Evolutionary conservation across 2,888 invertebrate genomes (phyloP).

Genomic region (Macaria liturata): DNA sequence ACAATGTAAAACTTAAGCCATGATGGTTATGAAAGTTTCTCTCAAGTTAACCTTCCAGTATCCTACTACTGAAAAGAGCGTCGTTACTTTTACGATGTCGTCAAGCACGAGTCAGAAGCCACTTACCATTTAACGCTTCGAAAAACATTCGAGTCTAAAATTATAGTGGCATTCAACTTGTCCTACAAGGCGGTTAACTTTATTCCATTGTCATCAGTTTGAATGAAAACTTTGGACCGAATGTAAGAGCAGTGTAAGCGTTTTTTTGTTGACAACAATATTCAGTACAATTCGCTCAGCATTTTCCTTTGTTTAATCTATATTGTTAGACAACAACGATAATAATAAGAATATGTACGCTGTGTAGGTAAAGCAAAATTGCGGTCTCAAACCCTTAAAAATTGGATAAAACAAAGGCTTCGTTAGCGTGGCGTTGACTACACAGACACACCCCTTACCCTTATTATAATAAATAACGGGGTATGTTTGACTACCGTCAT

Average conservation of each 20-base stretch:
- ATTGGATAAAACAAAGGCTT: conserved; percentile 36
- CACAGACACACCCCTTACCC: conserved; percentile 45
- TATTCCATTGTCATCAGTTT: conserved; percentile 20
- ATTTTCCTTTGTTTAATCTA: neutral
- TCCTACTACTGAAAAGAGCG: conserved; percentile 42
- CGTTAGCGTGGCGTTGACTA: conserved; percentile 41
- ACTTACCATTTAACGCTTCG: conserved; percentile 40
- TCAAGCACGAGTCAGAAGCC: conserved; percentile 49
- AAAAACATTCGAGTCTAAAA: conserved; percentile 38
- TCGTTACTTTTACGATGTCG: conserved; percentile 50
- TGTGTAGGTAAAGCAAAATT: conserved; percentile 8
- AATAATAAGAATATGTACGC: too few species aligned
- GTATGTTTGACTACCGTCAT: conserved; percentile 46
- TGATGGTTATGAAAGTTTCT: too few species aligned
- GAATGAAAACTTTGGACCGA: conserved; percentile 16
- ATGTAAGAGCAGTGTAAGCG: neutral
- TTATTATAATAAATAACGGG: conserved; percentile 50
- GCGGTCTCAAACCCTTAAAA: conserved; percentile 20
- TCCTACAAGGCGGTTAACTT: conserved; percentile 12
- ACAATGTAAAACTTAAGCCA: too few species aligned
- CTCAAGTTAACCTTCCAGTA: conserved; percentile 2
- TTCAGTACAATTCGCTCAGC: neutral
- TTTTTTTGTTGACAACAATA: neutral
- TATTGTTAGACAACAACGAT: too few species aligned
- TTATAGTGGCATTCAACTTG: conserved; percentile 25